Conservation (phyloP, 2,113 vertebrate genomes). For the Neopipo cinnamomea region DNA sequence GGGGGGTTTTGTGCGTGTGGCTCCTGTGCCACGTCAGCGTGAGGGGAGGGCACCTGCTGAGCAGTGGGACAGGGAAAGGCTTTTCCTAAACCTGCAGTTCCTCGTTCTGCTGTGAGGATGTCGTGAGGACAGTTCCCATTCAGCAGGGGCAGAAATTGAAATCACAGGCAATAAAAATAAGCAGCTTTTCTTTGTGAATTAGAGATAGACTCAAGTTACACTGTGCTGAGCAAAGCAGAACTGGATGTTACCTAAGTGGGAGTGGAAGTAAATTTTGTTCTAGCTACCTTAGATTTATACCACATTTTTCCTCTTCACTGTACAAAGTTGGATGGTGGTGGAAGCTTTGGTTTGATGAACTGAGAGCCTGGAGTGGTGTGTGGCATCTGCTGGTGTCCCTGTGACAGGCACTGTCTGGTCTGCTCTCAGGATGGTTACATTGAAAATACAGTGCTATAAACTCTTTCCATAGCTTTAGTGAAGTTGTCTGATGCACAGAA, state of each 20-base stretch:
- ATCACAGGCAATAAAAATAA: constrained; percentile 35
- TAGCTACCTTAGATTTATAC: constrained; percentile 47
- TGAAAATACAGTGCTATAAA: neutral
- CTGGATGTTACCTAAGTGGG: neutral
- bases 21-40: accelerated
- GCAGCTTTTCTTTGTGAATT: constrained; percentile 26
- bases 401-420: neutral
- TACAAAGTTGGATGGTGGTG: neutral
- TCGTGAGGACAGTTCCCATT: neutral
- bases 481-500: neutral
- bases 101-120: neutral
- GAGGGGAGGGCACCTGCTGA: neutral
- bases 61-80: neutral
- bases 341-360: neutral
- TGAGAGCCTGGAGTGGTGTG: neutral
- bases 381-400: neutral
- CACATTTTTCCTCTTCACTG: constrained; percentile 33
- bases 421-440: neutral
- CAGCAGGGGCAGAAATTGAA: neutral
- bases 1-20: neutral
- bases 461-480: neutral
- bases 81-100: neutral
- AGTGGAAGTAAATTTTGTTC: neutral
- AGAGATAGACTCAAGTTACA: neutral
- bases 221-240: constrained; percentile 35